Evolutionary conservation across 1,140 invertebrate species (phyloP), one percentile per base, ranked within the genome.

Genomic region (Bombus fervidus): DNA sequence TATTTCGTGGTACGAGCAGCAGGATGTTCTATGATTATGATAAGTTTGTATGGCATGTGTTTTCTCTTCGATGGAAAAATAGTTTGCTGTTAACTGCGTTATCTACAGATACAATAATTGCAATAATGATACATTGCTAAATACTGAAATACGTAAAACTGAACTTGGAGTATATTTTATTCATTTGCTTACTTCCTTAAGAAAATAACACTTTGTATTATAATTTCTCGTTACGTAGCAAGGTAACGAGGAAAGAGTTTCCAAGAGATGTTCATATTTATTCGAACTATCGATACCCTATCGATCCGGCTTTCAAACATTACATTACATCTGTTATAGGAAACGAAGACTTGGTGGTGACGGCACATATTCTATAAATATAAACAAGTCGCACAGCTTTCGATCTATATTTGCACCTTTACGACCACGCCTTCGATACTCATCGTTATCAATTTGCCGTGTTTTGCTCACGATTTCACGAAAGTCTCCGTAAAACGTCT

Each of bases 361-460:
- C 5, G 64, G n/a, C n/a, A 31, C 64, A n/a, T 57, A 37, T 43
- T 37, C 47, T 22, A 69, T 74, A 66, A 66, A 43, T 66, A 64
- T 72, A 71, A 77, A 68, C 73, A 68, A 83, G 62, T 83, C 57
- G 53, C 28, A 10, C 34, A 22, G 68, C 47, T 34, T 57, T 79
- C 75, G 53, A 59, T 71, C 83, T 71, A 72, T 79, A 47, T 84
- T 62, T 72, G 31, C 41, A 62, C 66, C 57, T 84, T 71, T 47
- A 79, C 76, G 66, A 84, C 75, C 83, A 84, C 83, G 76, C 83
- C 83, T 84, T 62, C 53, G 75, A 84, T 53, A 75, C 31, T 34
- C 34, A 13, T 13, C 62, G 41, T 37, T 83, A 77, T 68, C 81
- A 66, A 76, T 68, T 41, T 41, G 12, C 6, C 34, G 72, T 43